Conservation (phyloP, 2,888 invertebrate genomes). For the Hypercompe scribonia region DNA sequence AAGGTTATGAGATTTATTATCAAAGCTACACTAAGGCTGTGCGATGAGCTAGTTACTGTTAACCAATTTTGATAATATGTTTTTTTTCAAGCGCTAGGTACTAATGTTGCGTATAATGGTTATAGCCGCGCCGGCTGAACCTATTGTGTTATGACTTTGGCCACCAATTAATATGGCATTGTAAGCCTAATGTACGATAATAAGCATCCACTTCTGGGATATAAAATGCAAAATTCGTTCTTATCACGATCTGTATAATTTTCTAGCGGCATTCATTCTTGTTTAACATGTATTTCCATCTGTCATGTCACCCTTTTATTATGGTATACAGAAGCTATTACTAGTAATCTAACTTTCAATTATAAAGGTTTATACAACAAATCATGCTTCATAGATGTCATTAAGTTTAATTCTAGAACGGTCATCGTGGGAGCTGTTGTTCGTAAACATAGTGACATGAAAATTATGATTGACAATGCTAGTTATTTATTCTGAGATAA, state of each 20-base stretch:
- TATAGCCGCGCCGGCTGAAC: conserved; percentile 38
- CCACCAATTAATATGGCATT: conserved; percentile 61
- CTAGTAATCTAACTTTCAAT: not conserved
- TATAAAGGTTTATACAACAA: not conserved
- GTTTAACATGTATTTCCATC: not conserved
- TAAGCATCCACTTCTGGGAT: conserved; percentile 58
- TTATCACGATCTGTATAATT: not conserved
- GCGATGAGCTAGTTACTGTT: conserved; percentile 31
- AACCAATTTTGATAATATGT: conserved; percentile 35
- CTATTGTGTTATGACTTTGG: conserved; percentile 65
- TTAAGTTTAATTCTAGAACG: not conserved
- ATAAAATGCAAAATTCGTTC: conserved; percentile 34
- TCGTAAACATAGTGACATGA: not conserved
- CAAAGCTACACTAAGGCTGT: conserved; percentile 27
- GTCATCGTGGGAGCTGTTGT: not conserved
- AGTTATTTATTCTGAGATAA: no score
- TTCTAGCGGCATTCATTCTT: not conserved
- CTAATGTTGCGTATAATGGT: conserved; percentile 43
- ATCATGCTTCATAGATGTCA: not conserved
- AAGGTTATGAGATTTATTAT: conserved; percentile 33
- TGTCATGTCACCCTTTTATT: not conserved
- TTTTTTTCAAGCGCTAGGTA: conserved; percentile 42
- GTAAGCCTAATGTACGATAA: conserved; percentile 58
- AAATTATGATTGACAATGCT: not conserved
- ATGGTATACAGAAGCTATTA: not conserved